A percentile compares a stretch with the other conserved stretches of the same genome.
phyloP scores from a whole-genome alignment of 2,113 vertebrate species.

The Leucosticte australis region DNA sequence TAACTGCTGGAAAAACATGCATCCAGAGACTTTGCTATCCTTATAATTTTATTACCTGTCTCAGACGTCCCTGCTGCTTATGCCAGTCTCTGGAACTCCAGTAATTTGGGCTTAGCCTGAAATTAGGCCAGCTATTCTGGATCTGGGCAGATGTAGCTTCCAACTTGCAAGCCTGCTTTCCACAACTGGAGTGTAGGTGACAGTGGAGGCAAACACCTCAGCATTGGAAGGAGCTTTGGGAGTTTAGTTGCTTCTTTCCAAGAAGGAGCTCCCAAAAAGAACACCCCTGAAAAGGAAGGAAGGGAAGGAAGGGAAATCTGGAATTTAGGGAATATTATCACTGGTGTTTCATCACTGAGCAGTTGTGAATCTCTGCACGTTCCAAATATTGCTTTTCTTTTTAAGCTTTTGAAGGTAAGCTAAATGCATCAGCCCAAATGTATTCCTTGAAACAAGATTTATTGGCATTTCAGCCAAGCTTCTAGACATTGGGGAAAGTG shows the following conservation, averaged over 20 bases:
- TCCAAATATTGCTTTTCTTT: background rate
- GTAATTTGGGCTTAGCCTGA: background rate
- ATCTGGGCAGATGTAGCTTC: background rate
- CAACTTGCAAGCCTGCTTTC: background rate
- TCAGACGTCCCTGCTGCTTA: background rate
- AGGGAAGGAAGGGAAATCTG: background rate
- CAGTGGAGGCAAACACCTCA: background rate
- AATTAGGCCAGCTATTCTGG: background rate
- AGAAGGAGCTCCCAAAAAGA: background rate
- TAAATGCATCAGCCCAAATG: background rate
- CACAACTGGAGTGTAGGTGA: background rate
- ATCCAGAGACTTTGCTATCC: background rate
- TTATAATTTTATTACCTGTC: background rate
- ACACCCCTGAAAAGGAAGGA: background rate
- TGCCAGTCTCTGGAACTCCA: background rate
- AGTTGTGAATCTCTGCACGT: background rate
- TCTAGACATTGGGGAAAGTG: background rate
- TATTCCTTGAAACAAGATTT: slow-evolving; percentile 1
- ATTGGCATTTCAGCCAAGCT: background rate
- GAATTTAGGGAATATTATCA: background rate
- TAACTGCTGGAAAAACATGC: background rate
- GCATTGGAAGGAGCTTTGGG: background rate
- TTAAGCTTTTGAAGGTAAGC: background rate
- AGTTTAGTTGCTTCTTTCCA: background rate
- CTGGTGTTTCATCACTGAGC: background rate